Conservation (phyloP, 2,797 vertebrate species). For the Schizopygopsis pylzovi region DNA sequence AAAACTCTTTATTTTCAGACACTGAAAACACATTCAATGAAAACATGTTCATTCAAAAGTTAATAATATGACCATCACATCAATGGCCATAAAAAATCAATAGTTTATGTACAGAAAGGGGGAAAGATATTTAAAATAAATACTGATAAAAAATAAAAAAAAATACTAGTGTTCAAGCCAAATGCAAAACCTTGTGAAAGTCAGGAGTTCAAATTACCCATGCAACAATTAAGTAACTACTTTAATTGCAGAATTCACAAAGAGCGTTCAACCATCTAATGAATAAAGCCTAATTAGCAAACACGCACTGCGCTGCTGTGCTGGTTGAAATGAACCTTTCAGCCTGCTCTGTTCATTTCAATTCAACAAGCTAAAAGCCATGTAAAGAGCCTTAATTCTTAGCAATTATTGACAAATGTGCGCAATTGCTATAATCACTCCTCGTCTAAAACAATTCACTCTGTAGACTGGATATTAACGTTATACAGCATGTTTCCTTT, state of each 20-base stretch:
- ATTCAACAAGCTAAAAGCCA: constrained; percentile 27
- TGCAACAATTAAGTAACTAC: constrained; percentile 14
- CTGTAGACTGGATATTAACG: background rate
- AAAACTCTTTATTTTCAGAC: too few relatives aligned
- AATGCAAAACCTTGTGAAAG: constrained; percentile 4
- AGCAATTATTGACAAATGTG: constrained; percentile 25
- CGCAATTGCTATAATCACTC: constrained; percentile 18
- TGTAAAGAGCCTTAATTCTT: constrained; percentile 28
- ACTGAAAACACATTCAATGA: too few relatives aligned
- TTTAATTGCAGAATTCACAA: constrained; percentile 19
- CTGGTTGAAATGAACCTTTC: constrained; percentile 33
- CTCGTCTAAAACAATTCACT: background rate
- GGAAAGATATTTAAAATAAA: background rate
- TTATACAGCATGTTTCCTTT: background rate
- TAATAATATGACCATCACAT: constrained; percentile 2
- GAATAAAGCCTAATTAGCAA: constrained; percentile 45
- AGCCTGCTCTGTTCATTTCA: constrained; percentile 19
- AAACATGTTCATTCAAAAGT: too few relatives aligned
- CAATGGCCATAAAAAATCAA: background rate
- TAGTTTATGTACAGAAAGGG: background rate
- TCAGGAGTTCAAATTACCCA: constrained; percentile 26
- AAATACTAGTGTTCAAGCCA: background rate
- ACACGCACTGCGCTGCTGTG: constrained; percentile 21
- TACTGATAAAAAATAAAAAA: background rate
- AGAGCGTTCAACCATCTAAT: constrained; percentile 13